A percentile compares a stretch with the other conserved stretches of the same genome.
Evolutionary conservation across 2,888 invertebrate species (phyloP).

Genomic region (Spodoptera littoralis): DNA sequence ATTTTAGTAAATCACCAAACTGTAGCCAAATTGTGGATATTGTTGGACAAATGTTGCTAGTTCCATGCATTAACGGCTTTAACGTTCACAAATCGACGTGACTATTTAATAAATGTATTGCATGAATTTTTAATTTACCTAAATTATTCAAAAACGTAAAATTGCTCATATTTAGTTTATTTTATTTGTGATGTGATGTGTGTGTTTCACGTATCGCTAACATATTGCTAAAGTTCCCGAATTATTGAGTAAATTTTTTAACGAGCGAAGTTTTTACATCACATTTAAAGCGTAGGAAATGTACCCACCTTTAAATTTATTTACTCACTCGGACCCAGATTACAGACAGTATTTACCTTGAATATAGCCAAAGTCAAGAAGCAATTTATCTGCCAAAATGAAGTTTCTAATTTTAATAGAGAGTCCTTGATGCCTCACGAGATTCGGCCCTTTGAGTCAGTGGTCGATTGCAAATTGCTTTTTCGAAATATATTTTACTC

Average conservation of each 20-base stretch:
- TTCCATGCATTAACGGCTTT: conserved; percentile 36
- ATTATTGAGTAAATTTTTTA: conserved; percentile 14
- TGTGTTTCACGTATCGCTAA: too few species aligned
- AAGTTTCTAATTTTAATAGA: conserved; percentile 87
- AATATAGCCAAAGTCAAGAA: conserved; percentile 82
- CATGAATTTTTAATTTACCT: too few species aligned
- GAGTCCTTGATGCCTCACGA: conserved; percentile 71
- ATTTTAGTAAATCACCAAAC: conserved; percentile 57
- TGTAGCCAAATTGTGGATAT: conserved; percentile 54
- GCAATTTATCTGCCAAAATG: conserved; percentile 85
- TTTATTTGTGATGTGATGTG: too few species aligned
- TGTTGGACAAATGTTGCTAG: conserved; percentile 47
- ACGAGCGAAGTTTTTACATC: conserved; percentile 14
- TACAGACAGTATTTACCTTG: conserved; percentile 80
- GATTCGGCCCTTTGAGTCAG: conserved; percentile 78
- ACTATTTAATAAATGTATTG: conserved; percentile 4
- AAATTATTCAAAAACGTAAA: too few species aligned
- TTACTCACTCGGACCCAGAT: conserved; percentile 76
- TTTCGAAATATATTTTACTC: conserved; percentile 73
- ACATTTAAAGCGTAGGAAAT: conserved; percentile 44
- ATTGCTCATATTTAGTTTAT: too few species aligned
- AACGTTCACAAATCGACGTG: conserved; percentile 21
- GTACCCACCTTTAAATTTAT: conserved; percentile 68
- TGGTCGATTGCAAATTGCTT: conserved; percentile 84
- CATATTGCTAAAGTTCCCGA: neutral